Evolutionary conservation across 1,140 invertebrate genomes (phyloP).

Genomic region (Metopolophium dirhodum): DNA sequence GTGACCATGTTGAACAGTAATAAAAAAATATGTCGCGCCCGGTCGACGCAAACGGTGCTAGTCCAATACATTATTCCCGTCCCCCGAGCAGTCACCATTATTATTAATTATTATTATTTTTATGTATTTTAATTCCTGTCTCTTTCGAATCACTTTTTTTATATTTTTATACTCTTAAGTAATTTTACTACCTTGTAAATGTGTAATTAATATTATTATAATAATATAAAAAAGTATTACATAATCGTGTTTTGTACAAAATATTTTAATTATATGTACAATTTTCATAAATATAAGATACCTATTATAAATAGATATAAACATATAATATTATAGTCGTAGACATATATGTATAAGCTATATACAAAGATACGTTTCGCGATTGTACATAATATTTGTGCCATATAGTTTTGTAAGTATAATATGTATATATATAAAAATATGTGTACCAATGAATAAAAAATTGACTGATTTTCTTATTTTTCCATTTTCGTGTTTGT

Average conservation of each 20-base stretch:
- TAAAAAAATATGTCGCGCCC: neutral
- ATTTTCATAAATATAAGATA: neutral
- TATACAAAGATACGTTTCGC: neutral
- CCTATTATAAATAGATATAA: neutral
- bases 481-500: neutral
- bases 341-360: neutral
- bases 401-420: constrained; percentile 51
- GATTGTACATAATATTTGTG: constrained; percentile 30
- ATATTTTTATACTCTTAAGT: neutral
- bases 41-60: constrained; percentile 39
- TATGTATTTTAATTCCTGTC: neutral
- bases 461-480: constrained; percentile 41
- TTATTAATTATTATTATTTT: constrained; percentile 22
- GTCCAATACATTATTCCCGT: neutral
- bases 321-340: neutral
- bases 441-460: constrained; percentile 45
- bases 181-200: neutral
- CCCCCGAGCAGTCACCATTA: constrained; percentile 8
- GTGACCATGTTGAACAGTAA: neutral
- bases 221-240: neutral
- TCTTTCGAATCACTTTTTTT: neutral
- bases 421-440: neutral
- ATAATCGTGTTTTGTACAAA: neutral
- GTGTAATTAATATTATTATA: neutral
- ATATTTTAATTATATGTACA: neutral